These are phyloP conservation scores for Hestina assimilis DNA, from an alignment of 1,140 invertebrate genomes.

Conservation along the genomic window DNA sequence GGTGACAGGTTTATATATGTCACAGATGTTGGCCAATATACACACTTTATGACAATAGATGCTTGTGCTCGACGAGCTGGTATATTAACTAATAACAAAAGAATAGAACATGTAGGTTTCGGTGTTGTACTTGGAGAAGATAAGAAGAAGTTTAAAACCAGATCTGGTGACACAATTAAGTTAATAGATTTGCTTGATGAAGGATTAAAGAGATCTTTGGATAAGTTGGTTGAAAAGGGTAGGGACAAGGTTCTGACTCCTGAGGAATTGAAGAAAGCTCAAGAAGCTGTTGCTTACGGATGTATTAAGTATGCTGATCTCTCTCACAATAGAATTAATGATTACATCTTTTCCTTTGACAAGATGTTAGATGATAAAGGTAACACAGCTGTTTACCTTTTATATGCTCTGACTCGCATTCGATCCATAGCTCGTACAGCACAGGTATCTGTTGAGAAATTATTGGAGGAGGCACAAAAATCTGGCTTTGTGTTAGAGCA, in stretches of 20 bases:
- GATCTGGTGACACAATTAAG: conserved; percentile 97
- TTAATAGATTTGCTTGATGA: conserved; percentile 96
- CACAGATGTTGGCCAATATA: conserved; percentile 95
- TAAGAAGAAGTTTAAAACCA: conserved; percentile 99
- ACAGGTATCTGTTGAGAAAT: conserved; percentile 76
- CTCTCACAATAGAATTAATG: conserved; percentile 94
- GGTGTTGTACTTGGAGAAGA: conserved; percentile 99
- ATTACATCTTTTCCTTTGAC: conserved; percentile 99
- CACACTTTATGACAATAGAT: conserved; percentile 90
- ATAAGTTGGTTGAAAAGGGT: conserved; percentile 94
- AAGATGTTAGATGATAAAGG: conserved; percentile 99
- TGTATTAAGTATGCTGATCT: conserved; percentile 99
- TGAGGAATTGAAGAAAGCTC: conserved; percentile 91
- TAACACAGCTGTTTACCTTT: conserved; percentile 98
- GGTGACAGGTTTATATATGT: conserved; percentile 97
- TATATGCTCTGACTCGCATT: conserved; percentile 98
- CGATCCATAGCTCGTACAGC: conserved; percentile 92
- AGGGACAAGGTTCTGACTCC: conserved; percentile 91
- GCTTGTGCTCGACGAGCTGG: conserved; percentile 85
- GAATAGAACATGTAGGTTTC: conserved; percentile 95
- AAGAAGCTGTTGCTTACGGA: conserved; percentile 96
- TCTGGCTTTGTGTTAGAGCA: conserved; percentile 87
- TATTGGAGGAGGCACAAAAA: conserved; percentile 79
- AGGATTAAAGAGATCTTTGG: conserved; percentile 90
- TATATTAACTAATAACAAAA: conserved; percentile 81